Conservation (phyloP, 2,797 vertebrate genomes). For the Setipinna tenuifilis region DNA sequence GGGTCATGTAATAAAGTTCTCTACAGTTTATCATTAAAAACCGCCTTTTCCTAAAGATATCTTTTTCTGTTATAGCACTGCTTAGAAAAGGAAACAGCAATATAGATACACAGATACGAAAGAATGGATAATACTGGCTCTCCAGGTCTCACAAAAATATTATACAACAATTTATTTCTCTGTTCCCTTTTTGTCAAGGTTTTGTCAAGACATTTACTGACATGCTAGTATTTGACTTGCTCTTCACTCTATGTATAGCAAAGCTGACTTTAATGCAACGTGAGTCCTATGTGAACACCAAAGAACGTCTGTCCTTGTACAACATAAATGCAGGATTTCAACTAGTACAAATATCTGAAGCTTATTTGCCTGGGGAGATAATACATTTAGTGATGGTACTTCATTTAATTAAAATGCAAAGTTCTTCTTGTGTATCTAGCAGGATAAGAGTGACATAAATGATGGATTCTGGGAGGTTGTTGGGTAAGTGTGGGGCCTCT, state of each 20-base stretch:
- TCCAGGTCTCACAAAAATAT: background rate
- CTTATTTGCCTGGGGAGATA: background rate
- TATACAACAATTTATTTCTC: no score
- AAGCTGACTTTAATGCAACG: background rate
- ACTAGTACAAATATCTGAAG: background rate
- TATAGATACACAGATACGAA: background rate
- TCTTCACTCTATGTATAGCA: background rate
- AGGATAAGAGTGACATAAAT: background rate
- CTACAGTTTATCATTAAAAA: background rate
- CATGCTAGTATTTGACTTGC: background rate
- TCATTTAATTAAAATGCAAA: background rate
- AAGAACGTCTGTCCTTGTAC: background rate
- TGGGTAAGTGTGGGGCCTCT: background rate
- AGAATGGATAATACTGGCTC: background rate
- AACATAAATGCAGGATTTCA: background rate
- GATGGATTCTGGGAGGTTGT: background rate
- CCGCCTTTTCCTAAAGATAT: background rate
- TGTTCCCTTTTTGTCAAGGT: background rate
- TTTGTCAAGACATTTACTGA: background rate
- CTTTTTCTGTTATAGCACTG: background rate
- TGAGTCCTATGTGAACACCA: background rate
- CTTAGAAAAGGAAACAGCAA: background rate
- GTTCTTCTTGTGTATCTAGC: background rate
- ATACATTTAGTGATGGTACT: background rate
- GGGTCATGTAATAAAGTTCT: background rate